phyloP scores from a whole-genome alignment of 2,888 invertebrate genomes.

The Myathropa florea region DNA sequence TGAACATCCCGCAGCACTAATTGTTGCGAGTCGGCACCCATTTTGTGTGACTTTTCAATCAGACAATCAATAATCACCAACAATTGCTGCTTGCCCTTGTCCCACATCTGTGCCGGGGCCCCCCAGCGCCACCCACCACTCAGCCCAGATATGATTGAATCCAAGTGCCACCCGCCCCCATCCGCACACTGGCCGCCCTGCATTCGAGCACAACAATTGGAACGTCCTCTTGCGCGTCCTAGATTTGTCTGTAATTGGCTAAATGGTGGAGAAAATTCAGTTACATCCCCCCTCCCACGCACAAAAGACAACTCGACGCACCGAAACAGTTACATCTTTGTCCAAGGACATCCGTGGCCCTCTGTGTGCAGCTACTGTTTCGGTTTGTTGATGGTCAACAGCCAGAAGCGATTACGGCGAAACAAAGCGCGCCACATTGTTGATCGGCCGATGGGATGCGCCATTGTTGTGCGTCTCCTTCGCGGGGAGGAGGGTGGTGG shows the following conservation, averaged over 20 bases:
- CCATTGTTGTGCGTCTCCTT: conserved; percentile 13
- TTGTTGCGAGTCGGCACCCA: conserved; percentile 8
- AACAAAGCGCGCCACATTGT: conserved; percentile 54
- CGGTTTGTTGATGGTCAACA: conserved; percentile 28
- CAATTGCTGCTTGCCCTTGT: conserved; percentile 64
- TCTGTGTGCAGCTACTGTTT: not conserved
- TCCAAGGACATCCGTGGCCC: conserved; percentile 36
- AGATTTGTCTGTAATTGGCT: conserved; percentile 36
- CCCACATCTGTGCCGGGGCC: conserved; percentile 33
- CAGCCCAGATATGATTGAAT: conserved; percentile 62
- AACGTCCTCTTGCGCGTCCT: conserved; percentile 40
- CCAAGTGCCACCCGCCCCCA: conserved; percentile 41
- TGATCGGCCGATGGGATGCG: conserved; percentile 47
- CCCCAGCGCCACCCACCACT: conserved; percentile 14
- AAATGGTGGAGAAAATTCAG: conserved; percentile 24
- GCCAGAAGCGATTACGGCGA: conserved; percentile 29
- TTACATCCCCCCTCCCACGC: conserved; percentile 36
- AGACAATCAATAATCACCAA: conserved; percentile 64
- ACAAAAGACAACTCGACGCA: not conserved
- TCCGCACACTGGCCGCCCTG: not conserved
- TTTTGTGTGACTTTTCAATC: conserved; percentile 7
- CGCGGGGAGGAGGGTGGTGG: not conserved
- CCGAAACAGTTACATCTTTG: not conserved
- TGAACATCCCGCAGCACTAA: conserved; percentile 21
- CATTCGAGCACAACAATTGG: conserved; percentile 20